These are phyloP conservation scores for Platorchestia sp. DNA, from an alignment of 1,140 invertebrate genomes.

Conservation along the genomic window DNA sequence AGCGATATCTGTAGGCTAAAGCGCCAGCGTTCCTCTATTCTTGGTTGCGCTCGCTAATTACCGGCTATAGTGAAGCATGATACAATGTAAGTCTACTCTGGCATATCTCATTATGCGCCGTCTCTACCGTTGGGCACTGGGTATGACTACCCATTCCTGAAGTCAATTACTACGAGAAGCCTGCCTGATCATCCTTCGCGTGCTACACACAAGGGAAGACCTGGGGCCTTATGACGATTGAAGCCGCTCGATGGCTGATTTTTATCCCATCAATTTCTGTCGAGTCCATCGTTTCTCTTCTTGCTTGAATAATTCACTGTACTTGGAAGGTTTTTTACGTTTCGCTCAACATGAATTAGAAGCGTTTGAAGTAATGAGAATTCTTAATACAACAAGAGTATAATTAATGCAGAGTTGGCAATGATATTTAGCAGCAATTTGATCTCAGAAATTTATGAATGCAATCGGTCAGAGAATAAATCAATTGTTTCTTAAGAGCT, in stretches of 20 bases:
- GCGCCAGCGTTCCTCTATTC: neutral
- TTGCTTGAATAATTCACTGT: neutral
- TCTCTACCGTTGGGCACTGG: slow-evolving; percentile 7
- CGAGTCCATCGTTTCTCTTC: neutral
- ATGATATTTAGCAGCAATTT: too few relatives aligned
- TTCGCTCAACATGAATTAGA: neutral
- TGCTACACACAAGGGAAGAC: neutral
- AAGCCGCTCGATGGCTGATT: neutral
- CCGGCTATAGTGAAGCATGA: slow-evolving; percentile 33
- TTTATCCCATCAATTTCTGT: neutral
- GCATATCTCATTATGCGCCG: slow-evolving; percentile 43
- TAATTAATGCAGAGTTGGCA: too few relatives aligned
- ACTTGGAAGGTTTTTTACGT: neutral
- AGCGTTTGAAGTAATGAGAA: neutral
- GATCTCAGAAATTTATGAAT: neutral
- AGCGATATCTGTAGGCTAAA: neutral
- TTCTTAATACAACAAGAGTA: too few relatives aligned
- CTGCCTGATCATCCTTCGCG: neutral
- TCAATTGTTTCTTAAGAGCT: neutral
- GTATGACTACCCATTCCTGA: slow-evolving; percentile 14
- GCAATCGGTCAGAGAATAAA: neutral
- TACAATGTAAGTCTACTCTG: slow-evolving; percentile 42
- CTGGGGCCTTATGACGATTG: neutral
- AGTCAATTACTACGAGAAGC: neutral
- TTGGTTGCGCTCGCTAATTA: neutral